phyloP scores from a whole-genome alignment of 2,888 invertebrate species.

The Dendrolimus pini region DNA sequence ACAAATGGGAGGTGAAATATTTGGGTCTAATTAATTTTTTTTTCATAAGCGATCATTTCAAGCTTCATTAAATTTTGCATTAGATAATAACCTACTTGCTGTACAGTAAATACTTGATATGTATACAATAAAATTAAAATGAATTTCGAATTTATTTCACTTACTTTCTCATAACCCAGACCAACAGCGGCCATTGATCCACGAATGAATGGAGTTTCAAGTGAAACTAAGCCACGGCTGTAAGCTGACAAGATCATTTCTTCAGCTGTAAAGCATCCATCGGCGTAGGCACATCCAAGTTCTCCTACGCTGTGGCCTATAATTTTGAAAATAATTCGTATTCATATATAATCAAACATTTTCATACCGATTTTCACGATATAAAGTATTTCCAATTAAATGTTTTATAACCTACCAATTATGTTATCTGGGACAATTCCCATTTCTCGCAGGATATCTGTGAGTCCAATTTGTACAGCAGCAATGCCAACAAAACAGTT shows the following conservation, averaged over 20 bases:
- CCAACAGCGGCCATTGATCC: constrained; percentile 94
- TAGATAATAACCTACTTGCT: background rate
- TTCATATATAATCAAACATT: background rate
- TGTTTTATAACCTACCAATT: constrained; percentile 74
- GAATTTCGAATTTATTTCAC: background rate
- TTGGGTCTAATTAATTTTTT: background rate
- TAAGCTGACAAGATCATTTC: constrained; percentile 88
- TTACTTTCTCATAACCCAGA: constrained; percentile 65
- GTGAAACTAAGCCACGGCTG: constrained; percentile 82
- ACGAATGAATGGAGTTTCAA: constrained; percentile 78
- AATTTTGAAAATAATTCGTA: background rate
- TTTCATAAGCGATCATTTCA: background rate
- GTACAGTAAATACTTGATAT: too few species aligned
- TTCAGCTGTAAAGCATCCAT: constrained; percentile 88
- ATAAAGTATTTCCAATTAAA: too few species aligned
- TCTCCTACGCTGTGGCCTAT: constrained; percentile 94
- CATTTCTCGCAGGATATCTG: constrained; percentile 77
- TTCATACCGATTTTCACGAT: too few species aligned
- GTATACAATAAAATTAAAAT: too few species aligned
- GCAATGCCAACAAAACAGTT: constrained; percentile 86
- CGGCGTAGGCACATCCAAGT: constrained; percentile 93
- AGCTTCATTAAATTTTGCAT: background rate
- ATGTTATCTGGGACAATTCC: constrained; percentile 84
- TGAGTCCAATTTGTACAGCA: constrained; percentile 79
- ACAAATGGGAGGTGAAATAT: too few species aligned